Evolutionary conservation across 2,113 vertebrate genomes (phyloP).

Genomic region (Bostrychus sinensis): DNA sequence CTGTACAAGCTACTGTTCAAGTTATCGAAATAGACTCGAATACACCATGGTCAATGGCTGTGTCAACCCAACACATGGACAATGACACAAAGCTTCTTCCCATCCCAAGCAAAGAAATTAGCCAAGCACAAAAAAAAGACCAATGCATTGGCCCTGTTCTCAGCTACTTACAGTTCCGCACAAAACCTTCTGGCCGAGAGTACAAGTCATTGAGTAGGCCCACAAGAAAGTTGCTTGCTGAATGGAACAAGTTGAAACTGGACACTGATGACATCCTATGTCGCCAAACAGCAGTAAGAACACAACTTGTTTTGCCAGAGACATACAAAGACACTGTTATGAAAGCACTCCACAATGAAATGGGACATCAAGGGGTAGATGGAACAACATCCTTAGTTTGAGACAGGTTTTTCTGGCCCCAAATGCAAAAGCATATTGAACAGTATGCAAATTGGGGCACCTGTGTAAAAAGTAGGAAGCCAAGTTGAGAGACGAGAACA

Average conservation of each 20-base stretch:
- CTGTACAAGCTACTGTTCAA: background rate
- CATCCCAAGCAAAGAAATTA: background rate
- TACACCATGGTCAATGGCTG: background rate
- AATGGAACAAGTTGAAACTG: background rate
- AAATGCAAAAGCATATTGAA: background rate
- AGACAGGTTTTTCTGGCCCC: background rate
- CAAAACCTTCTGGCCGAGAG: background rate
- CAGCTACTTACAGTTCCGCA: background rate
- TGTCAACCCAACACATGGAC: background rate
- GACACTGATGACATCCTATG: background rate
- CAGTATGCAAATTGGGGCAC: background rate
- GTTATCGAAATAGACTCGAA: background rate
- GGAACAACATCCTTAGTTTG: background rate
- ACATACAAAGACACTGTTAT: background rate
- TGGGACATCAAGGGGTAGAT: background rate
- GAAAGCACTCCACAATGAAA: background rate
- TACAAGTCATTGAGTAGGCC: background rate
- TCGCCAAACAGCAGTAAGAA: background rate
- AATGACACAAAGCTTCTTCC: background rate
- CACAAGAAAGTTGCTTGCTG: background rate
- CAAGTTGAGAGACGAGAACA: background rate
- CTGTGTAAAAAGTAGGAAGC: background rate
- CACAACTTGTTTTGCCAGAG: background rate
- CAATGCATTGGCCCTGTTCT: background rate
- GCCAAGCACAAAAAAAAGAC: background rate